A percentile compares a stretch with the other conserved stretches of the same genome.
Evolutionary conservation across 2,888 invertebrate species (phyloP).

Genomic region (Orchestes rusci): DNA sequence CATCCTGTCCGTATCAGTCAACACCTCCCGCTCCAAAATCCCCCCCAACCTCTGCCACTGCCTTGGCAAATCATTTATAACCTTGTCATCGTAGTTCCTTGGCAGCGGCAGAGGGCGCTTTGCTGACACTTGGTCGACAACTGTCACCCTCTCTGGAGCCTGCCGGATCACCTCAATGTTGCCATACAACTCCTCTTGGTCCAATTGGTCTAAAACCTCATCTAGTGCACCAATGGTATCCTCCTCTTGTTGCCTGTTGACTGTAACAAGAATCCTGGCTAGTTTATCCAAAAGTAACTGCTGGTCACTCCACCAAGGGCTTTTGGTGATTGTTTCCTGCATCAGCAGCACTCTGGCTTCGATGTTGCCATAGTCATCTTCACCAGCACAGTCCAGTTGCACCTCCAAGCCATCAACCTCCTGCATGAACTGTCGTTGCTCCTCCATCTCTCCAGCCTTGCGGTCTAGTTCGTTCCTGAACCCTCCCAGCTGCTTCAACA

Average conservation of each 20-base stretch:
- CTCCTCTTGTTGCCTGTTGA: conserved; percentile 2
- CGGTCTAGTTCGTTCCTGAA: conserved; percentile 9
- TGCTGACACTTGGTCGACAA: neutral
- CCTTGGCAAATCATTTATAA: conserved; percentile 23
- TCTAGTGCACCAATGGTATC: too few relatives aligned
- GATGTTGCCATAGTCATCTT: conserved; percentile 5
- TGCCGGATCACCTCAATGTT: conserved; percentile 12
- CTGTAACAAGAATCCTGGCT: too few relatives aligned
- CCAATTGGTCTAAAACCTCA: neutral
- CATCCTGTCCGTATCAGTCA: conserved; percentile 14
- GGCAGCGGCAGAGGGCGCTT: conserved; percentile 19
- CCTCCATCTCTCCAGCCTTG: conserved; percentile 10
- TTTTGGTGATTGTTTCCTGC: conserved; percentile 8
- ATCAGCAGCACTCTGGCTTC: conserved; percentile 3
- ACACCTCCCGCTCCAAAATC: conserved; percentile 17
- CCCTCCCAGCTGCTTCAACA: conserved; percentile 10
- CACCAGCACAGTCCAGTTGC: conserved; percentile 8
- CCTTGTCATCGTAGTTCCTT: conserved; percentile 20
- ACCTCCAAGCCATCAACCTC: conserved; percentile 11
- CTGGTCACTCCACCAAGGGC: conserved; percentile 3
- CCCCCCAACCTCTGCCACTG: conserved; percentile 24
- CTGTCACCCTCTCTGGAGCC: neutral
- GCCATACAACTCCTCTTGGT: conserved; percentile 10
- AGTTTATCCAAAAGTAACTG: neutral
- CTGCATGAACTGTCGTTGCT: conserved; percentile 7